phyloP scores from a whole-genome alignment of 2,888 invertebrate species.

The Podotricha telesiphe region DNA sequence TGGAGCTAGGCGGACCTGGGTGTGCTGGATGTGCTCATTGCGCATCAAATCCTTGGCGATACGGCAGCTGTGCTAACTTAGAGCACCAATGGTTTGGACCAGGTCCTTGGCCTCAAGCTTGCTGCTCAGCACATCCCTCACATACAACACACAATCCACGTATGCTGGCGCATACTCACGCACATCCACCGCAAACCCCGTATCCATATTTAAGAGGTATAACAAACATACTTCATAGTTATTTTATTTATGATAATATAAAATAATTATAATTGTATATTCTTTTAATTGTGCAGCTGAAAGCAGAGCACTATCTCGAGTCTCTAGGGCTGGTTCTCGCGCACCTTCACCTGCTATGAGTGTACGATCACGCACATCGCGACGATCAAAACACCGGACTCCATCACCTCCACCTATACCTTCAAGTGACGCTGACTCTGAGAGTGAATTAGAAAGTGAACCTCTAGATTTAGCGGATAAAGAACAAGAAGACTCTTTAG shows the following conservation, averaged over 20 bases:
- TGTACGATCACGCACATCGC: conserved; percentile 87
- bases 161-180: conserved; percentile 53
- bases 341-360: conserved; percentile 88
- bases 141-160: conserved; percentile 41
- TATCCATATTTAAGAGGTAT: conserved; percentile 71
- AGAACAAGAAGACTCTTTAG: conserved; percentile 61
- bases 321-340: conserved; percentile 85
- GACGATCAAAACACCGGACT: conserved; percentile 70
- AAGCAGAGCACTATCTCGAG: conserved; percentile 73
- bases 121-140: conserved; percentile 54
- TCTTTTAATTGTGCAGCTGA: conserved; percentile 62
- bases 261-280: background rate
- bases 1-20: conserved; percentile 60
- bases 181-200: conserved; percentile 65
- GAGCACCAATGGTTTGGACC: conserved; percentile 63
- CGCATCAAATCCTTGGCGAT: conserved; percentile 65
- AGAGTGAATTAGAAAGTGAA: conserved; percentile 72
- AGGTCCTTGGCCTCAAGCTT: conserved; percentile 50
- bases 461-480: conserved; percentile 41
- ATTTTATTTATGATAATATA: background rate
- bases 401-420: conserved; percentile 73
- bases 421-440: conserved; percentile 86
- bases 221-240: conserved; percentile 26
- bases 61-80: conserved; percentile 76
- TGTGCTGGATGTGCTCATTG: conserved; percentile 53